Percentiles rank a stretch among this genome's conserved stretches.
phyloP scores from a whole-genome alignment of 2,888 invertebrate genomes.

The Temnothorax ravouxi region DNA sequence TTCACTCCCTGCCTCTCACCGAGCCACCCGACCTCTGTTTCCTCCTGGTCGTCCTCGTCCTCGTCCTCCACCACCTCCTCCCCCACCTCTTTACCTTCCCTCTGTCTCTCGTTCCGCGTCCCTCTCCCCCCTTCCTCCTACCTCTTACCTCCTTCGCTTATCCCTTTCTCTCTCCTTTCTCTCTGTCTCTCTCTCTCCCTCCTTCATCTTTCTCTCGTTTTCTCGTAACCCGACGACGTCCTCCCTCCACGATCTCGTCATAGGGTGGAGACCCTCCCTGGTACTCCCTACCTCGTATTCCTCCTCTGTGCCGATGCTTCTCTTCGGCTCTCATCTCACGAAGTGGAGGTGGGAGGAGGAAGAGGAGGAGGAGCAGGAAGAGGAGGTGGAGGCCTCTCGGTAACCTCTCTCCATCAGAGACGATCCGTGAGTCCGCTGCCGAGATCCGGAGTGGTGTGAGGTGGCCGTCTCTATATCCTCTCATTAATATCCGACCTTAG shows the following conservation, averaged over 20 bases:
- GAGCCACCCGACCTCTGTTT: slow-evolving; percentile 67
- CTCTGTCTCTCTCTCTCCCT: slow-evolving; percentile 29
- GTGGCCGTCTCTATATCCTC: slow-evolving; percentile 70
- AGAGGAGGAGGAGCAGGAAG: slow-evolving; percentile 58
- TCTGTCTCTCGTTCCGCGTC: slow-evolving; percentile 55
- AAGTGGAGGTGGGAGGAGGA: slow-evolving; percentile 63
- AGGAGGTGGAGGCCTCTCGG: slow-evolving; percentile 61
- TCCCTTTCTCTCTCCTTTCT: slow-evolving; percentile 35
- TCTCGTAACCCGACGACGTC: slow-evolving; percentile 80
- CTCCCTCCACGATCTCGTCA: slow-evolving; percentile 75
- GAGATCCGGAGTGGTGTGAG: slow-evolving; percentile 71
- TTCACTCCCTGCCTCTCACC: slow-evolving; percentile 79
- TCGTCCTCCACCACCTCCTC: slow-evolving; percentile 54
- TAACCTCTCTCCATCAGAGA: slow-evolving; percentile 65
- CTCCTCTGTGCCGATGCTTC: slow-evolving; percentile 56
- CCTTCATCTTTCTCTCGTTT: slow-evolving; percentile 64
- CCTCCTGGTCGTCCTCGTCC: slow-evolving; percentile 61
- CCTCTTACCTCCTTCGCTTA: slow-evolving; percentile 53
- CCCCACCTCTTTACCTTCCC: slow-evolving; percentile 48
- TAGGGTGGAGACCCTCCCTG: slow-evolving; percentile 76
- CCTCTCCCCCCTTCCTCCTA: slow-evolving; percentile 63
- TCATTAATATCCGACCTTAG: slow-evolving; percentile 79
- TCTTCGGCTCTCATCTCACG: slow-evolving; percentile 54
- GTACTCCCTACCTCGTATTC: slow-evolving; percentile 56
- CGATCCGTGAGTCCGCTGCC: slow-evolving; percentile 69